Conservation (phyloP, 2,797 vertebrate species). For the Cirrhinus molitorella region DNA sequence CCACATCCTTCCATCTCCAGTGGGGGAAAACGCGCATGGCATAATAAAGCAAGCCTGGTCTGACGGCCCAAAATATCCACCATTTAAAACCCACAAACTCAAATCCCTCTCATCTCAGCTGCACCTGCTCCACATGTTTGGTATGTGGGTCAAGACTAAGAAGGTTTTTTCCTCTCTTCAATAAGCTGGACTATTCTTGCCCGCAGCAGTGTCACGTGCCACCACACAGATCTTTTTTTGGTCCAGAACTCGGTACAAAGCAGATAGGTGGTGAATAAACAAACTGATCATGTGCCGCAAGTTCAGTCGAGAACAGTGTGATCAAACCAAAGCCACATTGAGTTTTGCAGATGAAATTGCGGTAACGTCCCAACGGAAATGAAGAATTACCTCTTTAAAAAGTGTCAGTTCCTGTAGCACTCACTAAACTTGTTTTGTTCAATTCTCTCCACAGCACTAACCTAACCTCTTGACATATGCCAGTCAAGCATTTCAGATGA, state of each 20-base stretch:
- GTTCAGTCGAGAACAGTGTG: constrained; percentile 22
- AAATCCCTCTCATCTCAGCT: constrained; percentile 29
- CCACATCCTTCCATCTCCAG: constrained; percentile 34
- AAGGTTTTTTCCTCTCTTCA: constrained; percentile 70
- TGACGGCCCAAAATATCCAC: constrained; percentile 38
- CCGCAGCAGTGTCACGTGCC: constrained; percentile 63
- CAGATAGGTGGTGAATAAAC: constrained; percentile 67
- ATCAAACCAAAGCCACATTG: constrained; percentile 15
- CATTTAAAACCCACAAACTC: constrained; percentile 42
- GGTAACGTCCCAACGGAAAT: neutral
- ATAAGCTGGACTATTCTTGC: constrained; percentile 77
- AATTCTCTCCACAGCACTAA: constrained; percentile 69
- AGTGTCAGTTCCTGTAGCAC: constrained; percentile 14
- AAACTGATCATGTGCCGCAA: constrained; percentile 37
- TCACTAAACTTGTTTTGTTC: constrained; percentile 58
- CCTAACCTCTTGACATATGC: constrained; percentile 78
- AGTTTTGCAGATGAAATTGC: neutral
- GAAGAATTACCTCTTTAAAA: neutral
- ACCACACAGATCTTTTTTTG: constrained; percentile 66
- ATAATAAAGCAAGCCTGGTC: constrained; percentile 35
- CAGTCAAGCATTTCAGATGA: constrained; percentile 78
- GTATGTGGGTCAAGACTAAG: constrained; percentile 67
- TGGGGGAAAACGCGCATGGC: constrained; percentile 24
- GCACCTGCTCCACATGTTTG: constrained; percentile 53
- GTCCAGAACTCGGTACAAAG: constrained; percentile 65